Base-by-base conservation (phyloP, 2,797 vertebrate genomes). In the Eutrigla gurnardus region DNA sequence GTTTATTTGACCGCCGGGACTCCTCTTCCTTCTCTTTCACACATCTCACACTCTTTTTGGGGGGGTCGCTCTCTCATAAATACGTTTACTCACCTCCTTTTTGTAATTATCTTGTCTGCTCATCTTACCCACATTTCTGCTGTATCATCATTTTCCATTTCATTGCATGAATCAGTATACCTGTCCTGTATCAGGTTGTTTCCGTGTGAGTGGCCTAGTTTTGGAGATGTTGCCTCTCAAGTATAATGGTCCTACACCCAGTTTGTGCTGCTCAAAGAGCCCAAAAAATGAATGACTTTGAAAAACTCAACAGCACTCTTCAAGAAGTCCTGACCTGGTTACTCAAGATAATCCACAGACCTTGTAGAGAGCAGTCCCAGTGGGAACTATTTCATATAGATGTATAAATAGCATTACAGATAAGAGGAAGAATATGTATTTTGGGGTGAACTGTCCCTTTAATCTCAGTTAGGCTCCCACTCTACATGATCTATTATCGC, bases 1-100 rank as follows among this genome's bases (percentile, higher is more conserved):
- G 65, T 87, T 88, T 83, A 92, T 91, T 71, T 89, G 86, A 86
- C 88, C 78, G 12, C 83, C 35, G 88, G 86, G 90, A 88, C 60
- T 47, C 59, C 42, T 72, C 53, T 52, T 43, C 58, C 43, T 61
- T 62, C 46, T 68, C 45, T 25, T 25, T 45, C 42, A 45, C 15
- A 35, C 42, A 12, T 57, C 35, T 59, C 65, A 46, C 46, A 8
- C 68, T 25, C 50, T 49, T 37, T 53, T 45, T 58, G 40, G 45
- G 25, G 25, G 25, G n/a, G 17, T 50, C 69, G 25, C 3, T 70
- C 36, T 11, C 76, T 14, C 42, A 10, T 53, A 76, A 73, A 50
- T 40, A 60, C 65, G 73, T 64, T 39, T 5, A 14, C 59, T 60
- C 78, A 42, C 55, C 46, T 63, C 70, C 39, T 76, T 25, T 25